Evolutionary conservation across 1,140 invertebrate species (phyloP).

Genomic region (Acyrthosiphon pisum): DNA sequence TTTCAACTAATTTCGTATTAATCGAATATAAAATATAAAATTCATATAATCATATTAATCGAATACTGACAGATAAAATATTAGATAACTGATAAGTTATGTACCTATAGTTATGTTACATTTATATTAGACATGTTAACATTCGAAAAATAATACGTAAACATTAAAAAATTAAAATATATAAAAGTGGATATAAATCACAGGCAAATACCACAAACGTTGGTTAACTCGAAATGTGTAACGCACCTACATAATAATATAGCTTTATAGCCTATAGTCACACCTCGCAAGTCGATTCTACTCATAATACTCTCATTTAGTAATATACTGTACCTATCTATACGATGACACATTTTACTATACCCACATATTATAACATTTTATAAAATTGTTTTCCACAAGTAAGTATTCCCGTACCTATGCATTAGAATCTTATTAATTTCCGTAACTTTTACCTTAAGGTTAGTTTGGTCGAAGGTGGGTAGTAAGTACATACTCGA

Average conservation of each 20-base stretch:
- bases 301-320: no score
- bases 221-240: background rate
- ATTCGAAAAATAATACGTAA: no score
- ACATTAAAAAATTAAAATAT: background rate
- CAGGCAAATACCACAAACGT: background rate
- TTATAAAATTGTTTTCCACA: background rate
- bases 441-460: background rate
- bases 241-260: background rate
- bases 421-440: background rate
- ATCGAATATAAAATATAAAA: background rate
- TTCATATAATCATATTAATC: background rate
- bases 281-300: no score
- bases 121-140: no score
- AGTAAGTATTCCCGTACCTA: background rate
- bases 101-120: background rate
- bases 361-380: background rate
- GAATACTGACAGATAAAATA: background rate
- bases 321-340: background rate
- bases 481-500: background rate
- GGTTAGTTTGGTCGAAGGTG: background rate
- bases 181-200: background rate
- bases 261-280: no score
- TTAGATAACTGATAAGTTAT: background rate
- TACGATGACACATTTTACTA: background rate
- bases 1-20: conserved; percentile 5